Conservation (phyloP, 2,888 invertebrate species). For the Pomacea canaliculata region DNA sequence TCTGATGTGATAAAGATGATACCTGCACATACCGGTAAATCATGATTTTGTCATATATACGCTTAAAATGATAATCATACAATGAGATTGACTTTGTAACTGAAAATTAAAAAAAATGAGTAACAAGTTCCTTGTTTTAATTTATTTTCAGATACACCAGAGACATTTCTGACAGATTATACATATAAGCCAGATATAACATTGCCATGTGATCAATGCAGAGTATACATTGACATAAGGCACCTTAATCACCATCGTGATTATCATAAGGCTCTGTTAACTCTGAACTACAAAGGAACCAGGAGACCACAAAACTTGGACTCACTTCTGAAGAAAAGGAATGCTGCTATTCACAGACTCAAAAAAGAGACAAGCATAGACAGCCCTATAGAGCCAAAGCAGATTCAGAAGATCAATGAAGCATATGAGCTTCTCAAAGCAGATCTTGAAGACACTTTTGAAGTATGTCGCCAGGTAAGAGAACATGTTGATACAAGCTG, state of each 20-base stretch:
- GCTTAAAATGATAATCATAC: no score
- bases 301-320: constrained; percentile 48
- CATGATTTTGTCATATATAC: no score
- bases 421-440: constrained; percentile 65
- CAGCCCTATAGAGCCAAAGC: constrained; percentile 39
- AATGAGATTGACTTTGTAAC: no score
- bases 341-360: constrained; percentile 49
- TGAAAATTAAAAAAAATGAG: no score
- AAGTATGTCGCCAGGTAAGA: constrained; percentile 47
- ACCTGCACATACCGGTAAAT: no score
- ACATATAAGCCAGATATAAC: constrained; percentile 57
- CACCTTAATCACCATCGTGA: constrained; percentile 54
- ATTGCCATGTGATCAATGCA: constrained; percentile 57
- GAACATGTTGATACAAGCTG: constrained; percentile 54
- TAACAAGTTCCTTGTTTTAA: no score
- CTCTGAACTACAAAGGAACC: constrained; percentile 45
- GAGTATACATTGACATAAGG: constrained; percentile 49
- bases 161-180: constrained; percentile 52
- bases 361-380: constrained; percentile 39
- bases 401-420: constrained; percentile 50
- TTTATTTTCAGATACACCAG: constrained; percentile 53
- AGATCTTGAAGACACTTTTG: constrained; percentile 61
- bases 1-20: no score
- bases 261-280: constrained; percentile 58
- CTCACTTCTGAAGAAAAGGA: constrained; percentile 52